phyloP scores from a whole-genome alignment of 2,888 invertebrate genomes.

The Lasius fuliginosus region DNA sequence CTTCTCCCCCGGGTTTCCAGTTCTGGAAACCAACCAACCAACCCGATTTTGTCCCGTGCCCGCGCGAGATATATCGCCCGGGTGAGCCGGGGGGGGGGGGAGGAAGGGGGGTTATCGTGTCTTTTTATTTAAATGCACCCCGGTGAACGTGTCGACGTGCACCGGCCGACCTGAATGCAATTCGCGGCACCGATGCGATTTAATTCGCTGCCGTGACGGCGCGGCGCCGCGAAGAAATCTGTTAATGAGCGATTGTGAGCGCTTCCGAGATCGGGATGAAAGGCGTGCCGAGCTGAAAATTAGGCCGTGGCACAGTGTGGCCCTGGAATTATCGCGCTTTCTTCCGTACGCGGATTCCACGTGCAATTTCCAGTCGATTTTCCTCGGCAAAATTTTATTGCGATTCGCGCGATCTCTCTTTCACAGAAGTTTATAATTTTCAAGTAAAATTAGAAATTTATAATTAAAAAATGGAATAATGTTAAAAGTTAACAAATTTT shows the following conservation, averaged over 20 bases:
- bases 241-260: conserved; percentile 85
- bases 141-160: conserved; percentile 69
- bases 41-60: conserved; percentile 52
- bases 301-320: conserved; percentile 65
- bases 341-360: conserved; percentile 46
- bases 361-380: conserved; percentile 41
- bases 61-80: conserved; percentile 73
- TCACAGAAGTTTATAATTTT: not conserved
- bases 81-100: conserved; percentile 51
- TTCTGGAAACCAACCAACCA: conserved; percentile 52
- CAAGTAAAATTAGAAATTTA: not conserved
- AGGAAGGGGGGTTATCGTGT: conserved; percentile 77
- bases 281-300: conserved; percentile 77
- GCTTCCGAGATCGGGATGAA: conserved; percentile 78
- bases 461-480: not conserved
- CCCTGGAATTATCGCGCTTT: conserved; percentile 66
- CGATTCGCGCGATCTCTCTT: not conserved
- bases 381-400: conserved; percentile 23
- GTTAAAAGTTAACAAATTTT: not conserved
- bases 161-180: conserved; percentile 72
- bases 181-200: conserved; percentile 80
- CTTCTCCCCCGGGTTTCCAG: not conserved
- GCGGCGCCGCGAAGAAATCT: conserved; percentile 81
- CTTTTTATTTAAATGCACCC: conserved; percentile 84
- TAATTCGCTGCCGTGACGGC: conserved; percentile 74